Evolutionary conservation across 2,888 invertebrate genomes (phyloP), one percentile per base, ranked within the genome.

Genomic region (Calameuta idolon): DNA sequence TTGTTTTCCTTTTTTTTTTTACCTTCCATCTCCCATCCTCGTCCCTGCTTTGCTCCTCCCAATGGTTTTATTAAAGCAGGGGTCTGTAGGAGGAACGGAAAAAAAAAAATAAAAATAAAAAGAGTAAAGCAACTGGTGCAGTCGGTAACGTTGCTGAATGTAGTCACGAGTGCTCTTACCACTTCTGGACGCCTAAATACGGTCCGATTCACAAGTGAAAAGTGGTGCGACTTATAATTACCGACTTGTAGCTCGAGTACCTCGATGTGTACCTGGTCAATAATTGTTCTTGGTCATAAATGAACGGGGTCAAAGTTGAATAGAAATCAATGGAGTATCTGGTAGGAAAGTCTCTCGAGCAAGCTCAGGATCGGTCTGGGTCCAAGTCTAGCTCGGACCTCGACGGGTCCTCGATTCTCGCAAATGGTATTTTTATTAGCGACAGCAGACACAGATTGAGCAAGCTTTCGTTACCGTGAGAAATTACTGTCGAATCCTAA

Each of bases 31-130:
- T 33, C 30, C 34, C n/a, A 77, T 81, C 79, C 80, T 82, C 77
- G 71, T 80, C 77, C 79, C 76, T 55, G 75, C 79, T 81, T 71
- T n/a, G 23, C 71, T 34, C 34, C 31, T 30, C 69, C 33, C 76
- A 55, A 55, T n/a, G 30, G 80, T 87, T 89, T 90, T 89, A 90
- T 89, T 90, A 89, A 88, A 89, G 86, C 83, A 85, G 88, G 84
- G 83, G 82, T 79, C 74, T 80, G 77, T 23, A 33, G 69, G 69
- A 33, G 33, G 55, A 35, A 33, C 4, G 33, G 69, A 33, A 87
- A 89, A 90, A 89, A 33, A 33, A 33, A 33, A 33, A 33, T 3
- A 33, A 33, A 33, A 33, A 33, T 1, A 33, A 88, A 89, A 89
- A 90, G 88, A 89, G 87, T 88, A 88, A 90, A 90, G 87, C 87